Evolutionary conservation across 2,888 invertebrate genomes (phyloP), one percentile per base, ranked within the genome.

Genomic region (Globia sparganii): DNA sequence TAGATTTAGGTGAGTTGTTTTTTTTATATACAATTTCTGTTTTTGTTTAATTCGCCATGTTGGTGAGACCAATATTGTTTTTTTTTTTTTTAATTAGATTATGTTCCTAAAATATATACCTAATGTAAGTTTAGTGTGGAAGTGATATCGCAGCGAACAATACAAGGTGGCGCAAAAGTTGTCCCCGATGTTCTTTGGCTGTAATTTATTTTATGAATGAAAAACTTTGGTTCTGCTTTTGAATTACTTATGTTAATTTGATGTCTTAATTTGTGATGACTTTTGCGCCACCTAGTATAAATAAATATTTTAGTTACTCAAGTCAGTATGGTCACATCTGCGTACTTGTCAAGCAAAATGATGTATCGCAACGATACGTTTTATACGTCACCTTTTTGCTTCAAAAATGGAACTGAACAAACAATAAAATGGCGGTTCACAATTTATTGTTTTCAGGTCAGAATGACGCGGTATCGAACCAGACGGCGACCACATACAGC

Each of bases 401-500:
- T 75, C 56, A 79, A 88, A 88, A 87, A 80, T 84, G 74, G 73
- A 74, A 80, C 71, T 69, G 82, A 84, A 85, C 79, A 83, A 79
- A 81, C 84, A 84, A 84, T 86, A 85, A 89, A 86, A 87, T 83
- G 78, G 66, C 82, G 58, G 62, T 71, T 49, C 69, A 28, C 76
- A 84, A 87, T 89, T 86, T 87, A 85, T 89, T 88, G 84, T 88
- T 92, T 92, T 78, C 89, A 93, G 91, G 83, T 28, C 73, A 83
- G 75, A 86, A 90, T 88, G 86, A 80, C 66, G 68, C 72, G 56
- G 72, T 82, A 75, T 85, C 85, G 53, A 92, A 92, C 80, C 89
- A 91, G 73, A 90, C 91, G 64, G 89, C 88, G 80, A 84, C 86
- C 85, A 84, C 86, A 40, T 93, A 94, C 90, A 89, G 85, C 81